Percentiles rank a stretch among this genome's conserved stretches.
Conservation (phyloP, 2,797 vertebrate species). For the Tolypeutes matacus region DNA sequence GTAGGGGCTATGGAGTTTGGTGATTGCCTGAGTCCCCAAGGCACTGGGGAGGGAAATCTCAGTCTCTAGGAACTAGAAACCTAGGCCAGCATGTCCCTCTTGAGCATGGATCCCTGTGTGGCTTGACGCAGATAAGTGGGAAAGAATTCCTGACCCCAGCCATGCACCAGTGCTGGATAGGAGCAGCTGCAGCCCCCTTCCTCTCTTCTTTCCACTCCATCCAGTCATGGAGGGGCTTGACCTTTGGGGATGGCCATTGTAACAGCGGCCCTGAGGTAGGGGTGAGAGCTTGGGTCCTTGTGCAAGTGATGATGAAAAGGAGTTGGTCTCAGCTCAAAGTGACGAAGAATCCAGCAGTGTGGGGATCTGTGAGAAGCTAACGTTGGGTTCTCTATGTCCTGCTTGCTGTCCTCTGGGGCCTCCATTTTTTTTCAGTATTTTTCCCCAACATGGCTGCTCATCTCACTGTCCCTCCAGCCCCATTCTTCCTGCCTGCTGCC, state of each 20-base stretch:
- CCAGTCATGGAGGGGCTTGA: too few species aligned
- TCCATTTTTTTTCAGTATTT: neutral
- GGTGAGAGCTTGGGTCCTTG: neutral
- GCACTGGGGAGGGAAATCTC: constrained; percentile 42
- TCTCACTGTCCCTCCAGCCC: neutral
- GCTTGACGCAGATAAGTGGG: neutral
- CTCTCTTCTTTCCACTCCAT: neutral
- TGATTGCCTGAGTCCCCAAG: constrained; percentile 57
- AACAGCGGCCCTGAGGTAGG: neutral
- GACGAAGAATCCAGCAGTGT: neutral
- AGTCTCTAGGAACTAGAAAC: neutral
- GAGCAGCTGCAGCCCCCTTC: neutral
- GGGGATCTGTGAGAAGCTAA: neutral
- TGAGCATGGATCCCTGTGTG: neutral
- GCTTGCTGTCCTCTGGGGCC: too few species aligned
- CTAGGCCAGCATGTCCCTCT: neutral
- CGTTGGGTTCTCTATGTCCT: neutral
- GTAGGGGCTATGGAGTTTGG: constrained; percentile 43
- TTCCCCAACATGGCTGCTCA: neutral
- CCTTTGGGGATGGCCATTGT: neutral
- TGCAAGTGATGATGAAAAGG: neutral
- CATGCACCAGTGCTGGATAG: fast-evolving
- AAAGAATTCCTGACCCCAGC: neutral
- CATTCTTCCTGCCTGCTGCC: neutral
- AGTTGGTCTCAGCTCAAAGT: neutral